phyloP scores from a whole-genome alignment of 2,888 invertebrate genomes.

The Rugalucina vietnamica region DNA sequence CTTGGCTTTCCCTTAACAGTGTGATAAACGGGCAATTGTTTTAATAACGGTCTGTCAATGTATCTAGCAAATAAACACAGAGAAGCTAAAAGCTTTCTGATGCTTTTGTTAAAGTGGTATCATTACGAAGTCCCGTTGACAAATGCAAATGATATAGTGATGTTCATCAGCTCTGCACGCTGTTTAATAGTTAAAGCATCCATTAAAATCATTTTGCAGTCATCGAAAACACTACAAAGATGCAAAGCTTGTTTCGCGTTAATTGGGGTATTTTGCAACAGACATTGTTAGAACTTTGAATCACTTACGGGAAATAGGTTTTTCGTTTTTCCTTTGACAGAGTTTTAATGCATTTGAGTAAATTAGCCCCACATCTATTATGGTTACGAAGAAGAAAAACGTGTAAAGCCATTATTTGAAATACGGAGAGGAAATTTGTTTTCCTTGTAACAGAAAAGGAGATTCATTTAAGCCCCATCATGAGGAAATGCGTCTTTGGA shows the following conservation, averaged over 20 bases:
- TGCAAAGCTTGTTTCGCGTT: slow-evolving; percentile 54
- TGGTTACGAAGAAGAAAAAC: not conserved
- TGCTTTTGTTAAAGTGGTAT: slow-evolving; percentile 58
- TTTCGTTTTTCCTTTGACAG: slow-evolving; percentile 25
- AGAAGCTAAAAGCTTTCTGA: slow-evolving; percentile 63
- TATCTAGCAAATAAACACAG: slow-evolving; percentile 56
- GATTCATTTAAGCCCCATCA: too few relatives aligned
- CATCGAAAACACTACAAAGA: slow-evolving; percentile 45
- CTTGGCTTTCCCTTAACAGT: slow-evolving; percentile 4
- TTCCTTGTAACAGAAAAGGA: slow-evolving; percentile 6
- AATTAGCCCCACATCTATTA: slow-evolving; percentile 47
- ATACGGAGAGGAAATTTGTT: slow-evolving; percentile 23
- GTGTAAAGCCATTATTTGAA: slow-evolving; percentile 17
- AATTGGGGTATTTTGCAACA: slow-evolving; percentile 50
- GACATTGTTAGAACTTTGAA: slow-evolving; percentile 26
- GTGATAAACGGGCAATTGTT: slow-evolving; percentile 60
- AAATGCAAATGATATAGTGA: slow-evolving; percentile 41
- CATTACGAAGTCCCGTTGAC: slow-evolving; percentile 61
- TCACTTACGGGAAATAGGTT: slow-evolving; percentile 39
- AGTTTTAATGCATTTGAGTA: slow-evolving; percentile 41
- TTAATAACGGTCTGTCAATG: slow-evolving; percentile 55
- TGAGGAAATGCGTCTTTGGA: too few relatives aligned
- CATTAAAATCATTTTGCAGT: slow-evolving; percentile 57
- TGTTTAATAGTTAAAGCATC: slow-evolving; percentile 57
- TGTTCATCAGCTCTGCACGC: slow-evolving; percentile 33